A percentile compares a stretch with the other conserved stretches of the same genome.
phyloP scores from a whole-genome alignment of 2,888 invertebrate genomes.

The Athalia rosae region DNA sequence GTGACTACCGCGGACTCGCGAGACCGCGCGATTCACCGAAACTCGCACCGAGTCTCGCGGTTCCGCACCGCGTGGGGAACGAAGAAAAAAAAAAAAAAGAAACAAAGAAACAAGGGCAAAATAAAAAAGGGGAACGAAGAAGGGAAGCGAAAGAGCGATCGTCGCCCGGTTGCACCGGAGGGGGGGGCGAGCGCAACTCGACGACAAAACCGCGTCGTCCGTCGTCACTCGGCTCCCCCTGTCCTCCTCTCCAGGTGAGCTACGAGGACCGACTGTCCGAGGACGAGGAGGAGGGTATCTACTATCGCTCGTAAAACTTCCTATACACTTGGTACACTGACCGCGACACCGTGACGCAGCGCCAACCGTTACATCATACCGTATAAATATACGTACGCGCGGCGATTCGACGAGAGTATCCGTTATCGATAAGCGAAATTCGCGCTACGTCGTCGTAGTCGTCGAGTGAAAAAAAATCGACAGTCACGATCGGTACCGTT shows the following conservation, averaged over 20 bases:
- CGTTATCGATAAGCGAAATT: no score
- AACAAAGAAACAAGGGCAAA: not conserved
- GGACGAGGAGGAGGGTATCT: not conserved
- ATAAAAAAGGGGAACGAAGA: no score
- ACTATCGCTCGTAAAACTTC: not conserved
- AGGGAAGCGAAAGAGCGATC: not conserved
- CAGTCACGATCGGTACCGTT: no score
- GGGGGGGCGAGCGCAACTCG: slow-evolving; percentile 11
- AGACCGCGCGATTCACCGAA: no score
- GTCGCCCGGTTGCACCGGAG: not conserved
- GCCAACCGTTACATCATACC: no score
- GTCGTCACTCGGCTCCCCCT: not conserved
- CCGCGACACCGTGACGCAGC: slow-evolving; percentile 7
- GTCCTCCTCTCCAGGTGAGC: slow-evolving; percentile 40
- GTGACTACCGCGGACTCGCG: not conserved
- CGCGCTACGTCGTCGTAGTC: no score
- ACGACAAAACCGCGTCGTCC: not conserved
- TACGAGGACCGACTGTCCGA: slow-evolving; percentile 25
- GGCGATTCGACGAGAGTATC: no score
- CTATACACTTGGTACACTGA: not conserved
- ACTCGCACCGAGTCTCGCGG: no score
- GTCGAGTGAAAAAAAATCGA: no score
- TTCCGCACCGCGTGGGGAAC: not conserved
- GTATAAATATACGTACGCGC: no score
- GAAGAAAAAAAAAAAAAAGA: not conserved